Percentiles rank a stretch among this genome's conserved stretches.
These are phyloP conservation scores for Rhopilema esculentum DNA, from an alignment of 30 jellyfish, hydroid and myxozoan genomes.

Conservation along the genomic window DNA sequence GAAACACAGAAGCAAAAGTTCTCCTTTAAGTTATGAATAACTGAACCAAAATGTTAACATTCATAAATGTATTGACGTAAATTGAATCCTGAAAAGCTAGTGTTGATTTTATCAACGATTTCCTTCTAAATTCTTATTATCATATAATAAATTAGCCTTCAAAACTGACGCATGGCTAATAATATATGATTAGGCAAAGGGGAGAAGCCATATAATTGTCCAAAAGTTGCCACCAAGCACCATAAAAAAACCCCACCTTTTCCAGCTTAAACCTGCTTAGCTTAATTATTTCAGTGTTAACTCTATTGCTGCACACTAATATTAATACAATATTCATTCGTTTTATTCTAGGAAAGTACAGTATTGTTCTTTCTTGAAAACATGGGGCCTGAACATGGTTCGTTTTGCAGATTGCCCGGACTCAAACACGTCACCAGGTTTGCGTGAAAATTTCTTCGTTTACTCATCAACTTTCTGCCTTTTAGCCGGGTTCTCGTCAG, in stretches of 20 bases:
- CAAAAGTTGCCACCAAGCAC: neutral
- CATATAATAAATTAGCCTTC: no score
- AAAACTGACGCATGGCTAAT: no score
- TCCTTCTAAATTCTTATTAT: neutral
- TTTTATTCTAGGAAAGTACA: neutral
- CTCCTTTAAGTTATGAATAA: no score
- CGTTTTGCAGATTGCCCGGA: no score
- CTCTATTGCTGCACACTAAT: neutral
- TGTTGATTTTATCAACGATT: neutral
- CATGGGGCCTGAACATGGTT: neutral
- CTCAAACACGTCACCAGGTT: no score
- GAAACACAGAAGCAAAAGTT: no score
- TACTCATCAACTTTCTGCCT: conserved; percentile 21
- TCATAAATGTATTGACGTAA: neutral
- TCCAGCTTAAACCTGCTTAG: neutral
- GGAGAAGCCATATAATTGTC: neutral
- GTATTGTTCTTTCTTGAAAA: neutral
- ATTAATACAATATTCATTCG: neutral
- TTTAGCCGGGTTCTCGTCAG: conserved; percentile 43
- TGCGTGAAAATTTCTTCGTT: no score
- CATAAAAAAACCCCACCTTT: neutral
- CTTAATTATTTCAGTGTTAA: neutral
- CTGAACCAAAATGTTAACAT: no score
- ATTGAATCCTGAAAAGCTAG: neutral
- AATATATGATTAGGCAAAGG: no score